Conservation (phyloP, 2,113 vertebrate genomes). For the Nestor notabilis region DNA sequence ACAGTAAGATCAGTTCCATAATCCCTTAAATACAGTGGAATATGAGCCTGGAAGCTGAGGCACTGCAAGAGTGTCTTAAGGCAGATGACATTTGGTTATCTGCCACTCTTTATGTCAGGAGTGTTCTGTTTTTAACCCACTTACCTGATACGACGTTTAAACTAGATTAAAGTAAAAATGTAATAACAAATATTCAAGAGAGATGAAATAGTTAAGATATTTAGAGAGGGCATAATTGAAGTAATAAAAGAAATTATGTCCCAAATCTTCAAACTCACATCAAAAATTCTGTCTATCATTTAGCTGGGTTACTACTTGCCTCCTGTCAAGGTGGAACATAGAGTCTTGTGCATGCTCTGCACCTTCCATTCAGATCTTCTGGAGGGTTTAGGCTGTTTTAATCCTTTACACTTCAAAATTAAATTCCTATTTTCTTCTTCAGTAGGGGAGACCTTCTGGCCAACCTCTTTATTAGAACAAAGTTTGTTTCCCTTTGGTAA, state of each 20-base stretch:
- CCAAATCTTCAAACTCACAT: not conserved
- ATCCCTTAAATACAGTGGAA: not conserved
- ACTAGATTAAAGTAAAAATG: not conserved
- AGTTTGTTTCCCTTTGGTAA: not conserved
- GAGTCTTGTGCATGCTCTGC: not conserved
- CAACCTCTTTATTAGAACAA: not conserved
- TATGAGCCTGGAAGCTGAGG: not conserved
- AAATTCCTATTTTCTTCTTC: not conserved
- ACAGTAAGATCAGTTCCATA: not conserved
- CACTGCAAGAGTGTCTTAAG: not conserved
- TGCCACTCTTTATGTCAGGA: not conserved
- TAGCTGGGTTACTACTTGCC: not conserved
- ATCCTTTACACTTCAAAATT: not conserved
- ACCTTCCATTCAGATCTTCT: not conserved
- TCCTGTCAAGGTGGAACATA: not conserved
- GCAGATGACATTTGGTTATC: not conserved
- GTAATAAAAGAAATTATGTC: not conserved
- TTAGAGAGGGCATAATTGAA: not conserved
- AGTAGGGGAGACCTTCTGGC: not conserved
- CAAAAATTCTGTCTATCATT: not conserved
- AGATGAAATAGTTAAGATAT: not conserved
- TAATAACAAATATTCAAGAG: not conserved
- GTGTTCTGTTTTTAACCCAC: not conserved
- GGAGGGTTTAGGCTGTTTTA: not conserved
- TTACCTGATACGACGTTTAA: not conserved